These are phyloP conservation scores for Sussaba pulchella DNA, from an alignment of 2,888 invertebrate species.

Conservation along the genomic window DNA sequence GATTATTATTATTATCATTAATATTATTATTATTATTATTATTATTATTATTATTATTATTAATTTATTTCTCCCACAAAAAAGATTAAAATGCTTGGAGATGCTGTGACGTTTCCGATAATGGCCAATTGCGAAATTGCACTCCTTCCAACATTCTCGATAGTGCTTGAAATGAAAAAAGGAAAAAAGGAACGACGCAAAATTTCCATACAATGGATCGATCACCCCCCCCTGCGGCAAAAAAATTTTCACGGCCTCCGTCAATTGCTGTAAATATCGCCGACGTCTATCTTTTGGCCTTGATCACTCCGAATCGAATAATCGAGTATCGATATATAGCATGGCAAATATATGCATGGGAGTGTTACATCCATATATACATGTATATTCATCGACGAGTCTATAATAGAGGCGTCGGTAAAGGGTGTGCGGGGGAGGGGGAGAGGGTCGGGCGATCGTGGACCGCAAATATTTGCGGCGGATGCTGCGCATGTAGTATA, in stretches of 20 bases:
- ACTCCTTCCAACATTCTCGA: not conserved
- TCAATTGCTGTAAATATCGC: not conserved
- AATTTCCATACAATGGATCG: not conserved
- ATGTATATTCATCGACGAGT: not conserved
- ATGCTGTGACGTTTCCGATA: not conserved
- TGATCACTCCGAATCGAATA: not conserved
- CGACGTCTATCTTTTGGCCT: not conserved
- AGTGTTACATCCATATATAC: not conserved
- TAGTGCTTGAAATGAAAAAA: not conserved
- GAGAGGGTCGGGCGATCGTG: constrained; percentile 6
- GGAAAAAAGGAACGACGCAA: constrained; percentile 1
- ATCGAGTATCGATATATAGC: not conserved
- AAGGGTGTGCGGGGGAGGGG: not conserved
- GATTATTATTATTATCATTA: too few relatives aligned
- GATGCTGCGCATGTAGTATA: constrained; percentile 9
- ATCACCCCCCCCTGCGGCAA: too few relatives aligned
- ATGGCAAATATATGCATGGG: not conserved
- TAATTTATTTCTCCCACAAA: too few relatives aligned
- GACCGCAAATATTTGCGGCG: constrained; percentile 50
- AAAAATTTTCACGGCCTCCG: constrained; percentile 10
- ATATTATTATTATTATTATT: too few relatives aligned
- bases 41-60: too few relatives aligned
- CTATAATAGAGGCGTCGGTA: constrained; percentile 13
- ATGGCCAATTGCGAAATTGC: not conserved
- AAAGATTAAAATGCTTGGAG: too few relatives aligned